Evolutionary conservation across 1,140 invertebrate species (phyloP).

Genomic region (Papilio glaucus): DNA sequence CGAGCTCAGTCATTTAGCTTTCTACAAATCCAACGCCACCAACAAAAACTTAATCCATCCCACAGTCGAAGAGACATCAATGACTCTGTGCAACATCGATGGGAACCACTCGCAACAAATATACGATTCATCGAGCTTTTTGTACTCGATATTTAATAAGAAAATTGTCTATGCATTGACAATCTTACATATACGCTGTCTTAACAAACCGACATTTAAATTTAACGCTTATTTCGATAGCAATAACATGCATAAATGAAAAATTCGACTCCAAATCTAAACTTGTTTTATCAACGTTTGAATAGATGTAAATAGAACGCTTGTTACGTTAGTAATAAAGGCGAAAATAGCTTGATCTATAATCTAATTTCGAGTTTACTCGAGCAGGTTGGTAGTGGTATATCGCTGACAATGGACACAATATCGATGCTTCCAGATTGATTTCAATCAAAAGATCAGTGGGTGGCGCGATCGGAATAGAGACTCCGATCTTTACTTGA

Average conservation of each 20-base stretch:
- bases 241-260: slow-evolving; percentile 2
- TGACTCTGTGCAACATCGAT: slow-evolving; percentile 53
- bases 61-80: slow-evolving; percentile 46
- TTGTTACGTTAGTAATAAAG: neutral
- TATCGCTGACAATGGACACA: slow-evolving; percentile 17
- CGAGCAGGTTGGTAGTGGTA: neutral
- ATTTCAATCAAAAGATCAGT: slow-evolving; percentile 20
- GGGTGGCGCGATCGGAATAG: neutral
- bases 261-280: neutral
- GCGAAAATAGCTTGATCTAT: neutral
- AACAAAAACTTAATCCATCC: slow-evolving; percentile 58
- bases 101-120: slow-evolving; percentile 55
- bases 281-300: neutral
- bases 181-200: neutral
- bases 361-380: slow-evolving; percentile 19
- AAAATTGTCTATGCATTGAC: slow-evolving; percentile 42
- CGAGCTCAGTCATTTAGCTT: neutral
- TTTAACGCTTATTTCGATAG: slow-evolving; percentile 5
- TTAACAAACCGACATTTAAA: neutral
- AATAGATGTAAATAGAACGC: neutral
- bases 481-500: neutral
- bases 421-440: slow-evolving; percentile 18
- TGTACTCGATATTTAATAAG: slow-evolving; percentile 47
- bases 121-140: slow-evolving; percentile 52
- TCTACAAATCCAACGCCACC: slow-evolving; percentile 7